Evolutionary conservation across 2,797 vertebrate genomes (phyloP), one percentile per base, ranked within the genome.

Genomic region (Neosilurus hyrtlii): DNA sequence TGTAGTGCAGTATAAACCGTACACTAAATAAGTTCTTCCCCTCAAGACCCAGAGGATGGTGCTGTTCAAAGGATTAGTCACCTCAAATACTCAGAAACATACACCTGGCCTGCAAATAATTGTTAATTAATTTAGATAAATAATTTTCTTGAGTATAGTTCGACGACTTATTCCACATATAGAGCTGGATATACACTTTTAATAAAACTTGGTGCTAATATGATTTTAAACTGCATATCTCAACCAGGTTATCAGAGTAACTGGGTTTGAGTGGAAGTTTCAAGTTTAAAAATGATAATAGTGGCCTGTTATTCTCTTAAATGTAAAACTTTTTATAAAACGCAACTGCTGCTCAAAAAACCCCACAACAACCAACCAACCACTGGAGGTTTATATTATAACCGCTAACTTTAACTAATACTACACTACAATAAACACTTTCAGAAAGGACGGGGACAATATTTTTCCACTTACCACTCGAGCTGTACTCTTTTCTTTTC

Each of bases 401-500:
- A 2, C 4, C 7, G 49, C 88, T 79, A 88, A 10, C 86, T 14
- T 62, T 22, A 67, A 4, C 26, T 5, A 6, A 43, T 9, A 30
- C 30, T 49, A 20, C 22, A 4, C 24, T n/a, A 37, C 11, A 43
- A 7, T 61, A 61, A n/a, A 37, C 15, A 59, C 22, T 51, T 66
- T 71, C 56, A 59, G 20, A 51, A 37, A 15, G 14, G 0, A 15
- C 20, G 4, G n/a, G 11, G 1, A 26, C 10, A 49, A 30, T 9
- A 11, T 14, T 4, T 16, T 73, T 54, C 18, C 43, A 82, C 81
- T 82, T 26, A 82, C 81, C 81, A 56, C 61, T 24, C 9, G 35
- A 4, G 75, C 61, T 65, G 43, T 54, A 59, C 35, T 35, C 56
- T 22, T 20, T 12, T 37, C 22, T 0, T 9, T 3, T 49, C 54